phyloP scores from a whole-genome alignment of 2,888 invertebrate genomes.

The Didymodactylos carnosus region DNA sequence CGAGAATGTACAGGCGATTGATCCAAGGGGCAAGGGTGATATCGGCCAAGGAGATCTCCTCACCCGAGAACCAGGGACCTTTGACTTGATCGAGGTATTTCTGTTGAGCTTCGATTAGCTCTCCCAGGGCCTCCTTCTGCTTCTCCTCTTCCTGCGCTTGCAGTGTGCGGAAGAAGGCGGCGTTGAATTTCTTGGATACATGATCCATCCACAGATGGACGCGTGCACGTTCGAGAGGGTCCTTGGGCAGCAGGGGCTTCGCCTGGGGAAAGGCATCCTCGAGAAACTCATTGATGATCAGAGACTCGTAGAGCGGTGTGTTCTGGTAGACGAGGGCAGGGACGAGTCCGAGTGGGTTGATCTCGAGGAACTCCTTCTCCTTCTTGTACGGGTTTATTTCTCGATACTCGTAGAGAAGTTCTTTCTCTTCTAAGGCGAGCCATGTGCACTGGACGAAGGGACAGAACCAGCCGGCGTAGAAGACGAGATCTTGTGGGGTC shows the following conservation, averaged over 20 bases:
- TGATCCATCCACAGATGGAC: slow-evolving; percentile 20
- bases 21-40: too few species aligned
- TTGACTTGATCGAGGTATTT: too few species aligned
- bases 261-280: slow-evolving; percentile 19
- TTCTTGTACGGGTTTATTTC: slow-evolving; percentile 23
- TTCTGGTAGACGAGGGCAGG: slow-evolving; percentile 20
- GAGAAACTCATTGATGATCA: slow-evolving; percentile 20
- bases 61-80: too few species aligned
- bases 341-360: slow-evolving; percentile 22
- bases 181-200: slow-evolving; percentile 20
- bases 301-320: slow-evolving; percentile 20
- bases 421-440: slow-evolving; percentile 21
- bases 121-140: too few species aligned
- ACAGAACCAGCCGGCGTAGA: slow-evolving; percentile 20
- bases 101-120: too few species aligned
- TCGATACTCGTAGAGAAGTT: slow-evolving; percentile 19
- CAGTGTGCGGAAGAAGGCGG: slow-evolving; percentile 15
- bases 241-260: slow-evolving; percentile 18
- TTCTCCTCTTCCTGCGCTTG: too few species aligned
- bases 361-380: slow-evolving; percentile 19
- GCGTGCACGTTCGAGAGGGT: slow-evolving; percentile 19
- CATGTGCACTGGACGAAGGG: slow-evolving; percentile 23
- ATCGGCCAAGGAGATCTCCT: too few species aligned
- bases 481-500: too few species aligned
- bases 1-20: too few species aligned